Evolutionary conservation across 2,113 vertebrate genomes (phyloP).

Genomic region (Oxyura jamaicensis): DNA sequence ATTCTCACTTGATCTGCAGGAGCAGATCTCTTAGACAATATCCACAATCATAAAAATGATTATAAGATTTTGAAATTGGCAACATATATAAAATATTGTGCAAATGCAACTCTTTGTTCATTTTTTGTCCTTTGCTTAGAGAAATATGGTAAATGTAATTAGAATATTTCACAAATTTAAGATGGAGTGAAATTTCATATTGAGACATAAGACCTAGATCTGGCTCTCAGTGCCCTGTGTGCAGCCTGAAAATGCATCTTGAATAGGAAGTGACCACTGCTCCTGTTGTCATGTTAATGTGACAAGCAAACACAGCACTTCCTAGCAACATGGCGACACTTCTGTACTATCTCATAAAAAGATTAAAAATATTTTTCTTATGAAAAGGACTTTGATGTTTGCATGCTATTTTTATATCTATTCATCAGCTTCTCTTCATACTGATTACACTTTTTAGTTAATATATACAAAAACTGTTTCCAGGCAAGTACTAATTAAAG

Average conservation of each 20-base stretch:
- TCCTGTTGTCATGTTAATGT: background rate
- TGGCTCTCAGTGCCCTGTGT: background rate
- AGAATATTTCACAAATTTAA: background rate
- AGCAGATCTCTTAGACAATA: background rate
- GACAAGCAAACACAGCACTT: background rate
- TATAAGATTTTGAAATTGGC: background rate
- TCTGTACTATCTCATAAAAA: background rate
- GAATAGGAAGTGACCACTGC: background rate
- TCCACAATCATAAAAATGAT: background rate
- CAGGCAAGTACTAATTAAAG: constrained; percentile 57
- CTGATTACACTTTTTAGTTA: constrained; percentile 64
- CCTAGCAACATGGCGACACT: background rate
- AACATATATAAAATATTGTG: background rate
- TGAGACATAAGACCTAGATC: background rate
- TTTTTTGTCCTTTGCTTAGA: background rate
- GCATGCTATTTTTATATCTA: constrained; percentile 51
- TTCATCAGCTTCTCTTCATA: constrained; percentile 69
- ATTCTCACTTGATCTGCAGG: background rate
- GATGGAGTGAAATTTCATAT: background rate
- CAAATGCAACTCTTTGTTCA: rapidly evolving
- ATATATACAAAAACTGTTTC: constrained; percentile 57
- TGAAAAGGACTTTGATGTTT: constrained; percentile 50
- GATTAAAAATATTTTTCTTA: constrained; percentile 36
- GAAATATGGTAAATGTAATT: background rate
- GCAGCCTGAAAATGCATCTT: background rate